These are phyloP conservation scores for Tragelaphus buxtoni DNA, from an alignment of 2,113 vertebrate genomes.

Conservation along the genomic window DNA sequence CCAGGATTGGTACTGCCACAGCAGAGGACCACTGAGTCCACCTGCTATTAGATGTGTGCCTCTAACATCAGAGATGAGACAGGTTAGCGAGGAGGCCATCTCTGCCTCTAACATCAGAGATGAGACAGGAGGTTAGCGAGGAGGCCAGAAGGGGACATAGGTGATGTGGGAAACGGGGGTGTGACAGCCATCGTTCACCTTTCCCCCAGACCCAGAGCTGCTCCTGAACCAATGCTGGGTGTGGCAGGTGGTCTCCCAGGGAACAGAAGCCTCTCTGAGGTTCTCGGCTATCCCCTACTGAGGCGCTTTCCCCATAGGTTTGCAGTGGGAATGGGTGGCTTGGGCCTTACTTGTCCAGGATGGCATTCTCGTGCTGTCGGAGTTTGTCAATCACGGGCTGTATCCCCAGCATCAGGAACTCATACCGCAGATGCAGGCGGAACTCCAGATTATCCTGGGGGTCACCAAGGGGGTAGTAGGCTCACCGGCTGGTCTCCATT, in stretches of 20 bases:
- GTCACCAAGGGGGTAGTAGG: neutral
- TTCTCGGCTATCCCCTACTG: neutral
- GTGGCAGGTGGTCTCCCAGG: neutral
- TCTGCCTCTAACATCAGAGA: neutral
- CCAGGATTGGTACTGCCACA: neutral
- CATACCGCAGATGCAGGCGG: conserved; percentile 94
- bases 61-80: neutral
- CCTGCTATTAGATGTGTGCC: neutral
- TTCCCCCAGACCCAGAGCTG: neutral
- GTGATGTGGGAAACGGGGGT: neutral
- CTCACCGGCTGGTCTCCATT: neutral
- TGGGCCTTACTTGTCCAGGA: conserved; percentile 91
- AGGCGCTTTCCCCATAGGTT: neutral
- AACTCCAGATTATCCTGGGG: conserved; percentile 95
- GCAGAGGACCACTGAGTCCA: neutral
- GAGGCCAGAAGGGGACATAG: neutral
- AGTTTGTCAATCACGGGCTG: conserved; percentile 97
- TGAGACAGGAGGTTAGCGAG: neutral
- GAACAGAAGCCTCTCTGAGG: neutral
- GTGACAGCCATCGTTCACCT: no score
- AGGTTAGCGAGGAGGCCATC: neutral
- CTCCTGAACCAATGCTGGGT: neutral
- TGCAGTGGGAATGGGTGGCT: neutral
- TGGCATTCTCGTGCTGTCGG: conserved; percentile 93
- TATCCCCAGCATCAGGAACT: conserved; percentile 98